These are phyloP conservation scores for Tangara arthus DNA, from an alignment of 2,797 vertebrate species.

Conservation along the genomic window DNA sequence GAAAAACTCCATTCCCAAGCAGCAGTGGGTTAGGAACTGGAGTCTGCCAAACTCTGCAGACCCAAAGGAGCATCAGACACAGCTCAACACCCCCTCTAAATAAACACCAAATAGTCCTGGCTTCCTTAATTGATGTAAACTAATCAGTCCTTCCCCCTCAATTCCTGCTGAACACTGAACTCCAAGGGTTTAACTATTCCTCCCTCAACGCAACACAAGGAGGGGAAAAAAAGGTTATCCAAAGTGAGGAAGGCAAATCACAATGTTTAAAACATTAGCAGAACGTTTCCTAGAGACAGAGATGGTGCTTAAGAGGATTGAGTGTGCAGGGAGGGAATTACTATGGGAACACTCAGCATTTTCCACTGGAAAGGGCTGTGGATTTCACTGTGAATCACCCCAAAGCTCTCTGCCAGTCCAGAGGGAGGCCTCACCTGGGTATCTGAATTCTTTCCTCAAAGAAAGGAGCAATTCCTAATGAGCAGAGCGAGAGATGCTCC, in stretches of 20 bases:
- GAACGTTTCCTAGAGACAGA: background rate
- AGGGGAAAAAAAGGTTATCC: background rate
- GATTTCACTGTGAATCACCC: background rate
- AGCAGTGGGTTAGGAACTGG: background rate
- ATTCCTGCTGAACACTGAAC: background rate
- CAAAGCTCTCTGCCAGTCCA: background rate
- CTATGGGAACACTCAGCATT: background rate
- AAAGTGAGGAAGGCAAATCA: background rate
- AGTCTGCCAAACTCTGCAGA: background rate
- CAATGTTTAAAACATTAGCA: background rate
- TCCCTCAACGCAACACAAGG: background rate
- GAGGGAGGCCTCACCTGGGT: background rate
- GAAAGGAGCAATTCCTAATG: background rate
- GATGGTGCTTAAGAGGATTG: background rate
- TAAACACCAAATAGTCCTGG: background rate
- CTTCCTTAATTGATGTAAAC: background rate
- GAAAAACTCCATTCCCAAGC: background rate
- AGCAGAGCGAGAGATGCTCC: background rate
- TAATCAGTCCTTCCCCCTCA: background rate
- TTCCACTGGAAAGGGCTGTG: background rate
- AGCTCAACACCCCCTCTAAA: background rate
- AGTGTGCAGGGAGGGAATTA: background rate
- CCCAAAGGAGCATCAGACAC: background rate
- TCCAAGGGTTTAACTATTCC: background rate
- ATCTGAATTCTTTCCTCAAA: background rate